phyloP scores from a whole-genome alignment of 2,797 vertebrate genomes.

The Acropternis orthonyx region DNA sequence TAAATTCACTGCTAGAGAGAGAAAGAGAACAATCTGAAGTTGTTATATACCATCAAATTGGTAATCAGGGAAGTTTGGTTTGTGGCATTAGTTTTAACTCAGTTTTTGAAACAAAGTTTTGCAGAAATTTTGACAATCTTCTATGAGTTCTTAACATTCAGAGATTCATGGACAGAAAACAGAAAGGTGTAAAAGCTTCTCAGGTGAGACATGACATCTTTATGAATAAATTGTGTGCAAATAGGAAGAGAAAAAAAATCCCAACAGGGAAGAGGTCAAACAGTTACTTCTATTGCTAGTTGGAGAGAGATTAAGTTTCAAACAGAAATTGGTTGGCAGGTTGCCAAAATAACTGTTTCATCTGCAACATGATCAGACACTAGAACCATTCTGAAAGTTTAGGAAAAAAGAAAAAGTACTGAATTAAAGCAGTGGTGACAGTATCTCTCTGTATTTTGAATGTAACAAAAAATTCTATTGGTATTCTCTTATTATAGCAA shows the following conservation, averaged over 20 bases:
- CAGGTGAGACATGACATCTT: not conserved
- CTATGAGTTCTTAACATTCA: not conserved
- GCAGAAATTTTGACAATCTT: not conserved
- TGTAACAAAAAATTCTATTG: not conserved
- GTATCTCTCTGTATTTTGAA: not conserved
- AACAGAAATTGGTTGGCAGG: conserved; percentile 51
- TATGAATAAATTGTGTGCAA: not conserved
- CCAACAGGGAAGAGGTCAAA: conserved; percentile 32
- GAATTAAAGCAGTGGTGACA: not conserved
- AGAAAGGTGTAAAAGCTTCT: not conserved
- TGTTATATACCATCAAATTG: not conserved
- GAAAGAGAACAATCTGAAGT: not conserved
- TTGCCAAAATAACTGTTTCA: conserved; percentile 52
- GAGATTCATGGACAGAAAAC: not conserved
- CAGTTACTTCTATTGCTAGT: not conserved
- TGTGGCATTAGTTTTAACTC: not conserved
- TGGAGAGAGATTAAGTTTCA: conserved; percentile 52
- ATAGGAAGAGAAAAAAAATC: not conserved
- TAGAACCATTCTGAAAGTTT: conserved; percentile 13
- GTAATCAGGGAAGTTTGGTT: not conserved
- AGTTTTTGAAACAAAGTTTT: not conserved
- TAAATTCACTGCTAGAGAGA: not conserved
- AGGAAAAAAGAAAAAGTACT: conserved; percentile 15
- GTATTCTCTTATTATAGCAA: not conserved
- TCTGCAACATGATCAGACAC: conserved; percentile 28